These are phyloP conservation scores for Proisotoma minuta DNA, from an alignment of 2,888 invertebrate genomes.

Conservation along the genomic window DNA sequence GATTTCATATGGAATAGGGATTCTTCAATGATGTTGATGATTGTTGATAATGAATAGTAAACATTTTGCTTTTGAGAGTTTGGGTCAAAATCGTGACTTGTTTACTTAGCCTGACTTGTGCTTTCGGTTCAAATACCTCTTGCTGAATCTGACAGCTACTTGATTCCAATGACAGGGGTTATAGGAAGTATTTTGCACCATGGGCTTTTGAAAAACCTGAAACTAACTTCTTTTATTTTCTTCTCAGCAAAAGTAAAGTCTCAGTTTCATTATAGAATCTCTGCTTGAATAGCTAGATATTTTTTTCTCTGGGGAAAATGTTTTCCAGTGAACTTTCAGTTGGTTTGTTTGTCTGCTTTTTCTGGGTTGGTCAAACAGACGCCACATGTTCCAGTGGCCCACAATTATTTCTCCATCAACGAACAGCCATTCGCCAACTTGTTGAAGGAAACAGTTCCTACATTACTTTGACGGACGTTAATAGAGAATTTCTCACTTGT, in stretches of 20 bases:
- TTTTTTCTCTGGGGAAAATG: no score
- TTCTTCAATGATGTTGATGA: no score
- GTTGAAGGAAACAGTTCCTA: background rate
- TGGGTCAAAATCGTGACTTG: background rate
- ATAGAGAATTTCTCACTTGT: slow-evolving; percentile 30
- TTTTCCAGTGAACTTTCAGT: no score
- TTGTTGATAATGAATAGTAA: no score
- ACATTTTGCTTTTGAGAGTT: no score
- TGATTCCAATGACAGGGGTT: background rate
- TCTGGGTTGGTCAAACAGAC: background rate
- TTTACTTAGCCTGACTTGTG: no score
- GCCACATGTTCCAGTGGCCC: background rate
- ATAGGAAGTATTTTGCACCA: background rate
- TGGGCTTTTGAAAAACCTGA: background rate
- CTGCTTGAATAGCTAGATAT: no score
- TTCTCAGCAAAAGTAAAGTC: background rate
- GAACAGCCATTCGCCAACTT: background rate
- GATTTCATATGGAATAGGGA: no score
- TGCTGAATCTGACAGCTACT: background rate
- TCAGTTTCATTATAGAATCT: no score
- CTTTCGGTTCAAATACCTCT: background rate
- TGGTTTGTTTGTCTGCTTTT: no score
- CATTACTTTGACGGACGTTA: slow-evolving; percentile 25
- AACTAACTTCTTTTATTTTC: background rate
- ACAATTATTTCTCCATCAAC: background rate